Base-by-base conservation (phyloP, 2,113 vertebrate species). In the Corythornis cristatus region DNA sequence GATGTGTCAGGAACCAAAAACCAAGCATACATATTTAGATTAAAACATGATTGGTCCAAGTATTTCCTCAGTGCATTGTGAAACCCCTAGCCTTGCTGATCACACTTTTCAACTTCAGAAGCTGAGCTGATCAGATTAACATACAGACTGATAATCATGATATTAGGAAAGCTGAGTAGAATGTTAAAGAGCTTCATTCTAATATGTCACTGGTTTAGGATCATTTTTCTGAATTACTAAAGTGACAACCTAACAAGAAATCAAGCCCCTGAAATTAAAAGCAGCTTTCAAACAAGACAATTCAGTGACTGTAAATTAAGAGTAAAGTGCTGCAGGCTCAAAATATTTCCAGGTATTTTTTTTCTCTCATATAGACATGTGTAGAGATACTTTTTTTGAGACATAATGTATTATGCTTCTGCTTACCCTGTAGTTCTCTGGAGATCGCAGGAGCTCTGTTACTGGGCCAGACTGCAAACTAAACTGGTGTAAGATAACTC, bases 381-480 rank as follows among this genome's bases (percentile, higher is more conserved):
- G 18, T 46, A 53, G 51, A 53, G 15, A 54, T 54, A 54, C 51
- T 53, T 53, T 53, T 19, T 29, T 40, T 11, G 4, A 76, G 5
- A 48, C 10, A 54, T 22, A 1, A 43, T 72, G 78, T 82, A 40
- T 42, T 54, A 33, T 6, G 5, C 12, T 57, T 70, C 71, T 72
- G 97, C 98, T 98, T 96, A 98, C 98, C 83, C 86, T 93, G 90
- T 86, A 97, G 67, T 95, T 96, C 67, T 98, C 97, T 57, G 98
- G 96, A 54, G 96, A 94, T 66, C 86, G 83, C 43, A 97, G 85
- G 61, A 98, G 95, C 65, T 97, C 94, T 67, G 57, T 96, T 68
- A 98, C 95, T 37, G 98, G 91, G 64, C 98, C 98, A 77, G 97
- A 96, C 7, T 98, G 97, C 77, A 98, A 83, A 73, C 53, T 65